Conservation (phyloP, 2,888 invertebrate species). For the Athalia rosae region DNA sequence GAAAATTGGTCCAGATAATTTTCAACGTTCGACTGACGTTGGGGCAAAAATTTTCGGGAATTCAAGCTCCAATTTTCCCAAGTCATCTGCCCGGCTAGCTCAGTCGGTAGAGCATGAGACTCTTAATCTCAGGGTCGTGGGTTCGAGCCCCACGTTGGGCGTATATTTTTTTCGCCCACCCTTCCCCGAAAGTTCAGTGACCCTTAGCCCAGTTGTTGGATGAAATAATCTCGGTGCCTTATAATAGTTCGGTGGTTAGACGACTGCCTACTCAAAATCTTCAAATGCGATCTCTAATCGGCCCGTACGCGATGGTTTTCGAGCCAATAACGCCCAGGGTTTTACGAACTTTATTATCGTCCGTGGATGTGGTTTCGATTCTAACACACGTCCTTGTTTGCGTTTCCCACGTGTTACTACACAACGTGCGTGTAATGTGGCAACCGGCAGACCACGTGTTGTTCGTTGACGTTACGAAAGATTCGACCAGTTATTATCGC, state of each 20-base stretch:
- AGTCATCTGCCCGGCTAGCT: constrained; percentile 40
- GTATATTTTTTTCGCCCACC: constrained; percentile 14
- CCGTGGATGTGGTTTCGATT: no score
- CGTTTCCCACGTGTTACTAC: neutral
- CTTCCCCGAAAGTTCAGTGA: neutral
- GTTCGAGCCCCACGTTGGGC: constrained; percentile 51
- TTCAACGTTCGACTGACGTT: neutral
- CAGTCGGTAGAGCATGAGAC: constrained; percentile 44
- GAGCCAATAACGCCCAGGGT: no score
- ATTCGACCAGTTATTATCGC: no score
- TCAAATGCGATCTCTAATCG: neutral
- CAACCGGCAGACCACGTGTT: no score
- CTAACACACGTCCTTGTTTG: neutral
- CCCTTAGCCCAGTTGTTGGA: neutral
- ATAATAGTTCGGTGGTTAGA: neutral
- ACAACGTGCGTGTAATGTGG: no score
- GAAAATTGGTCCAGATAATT: neutral
- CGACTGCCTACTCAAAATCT: neutral
- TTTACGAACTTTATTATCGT: no score
- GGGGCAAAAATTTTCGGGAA: neutral
- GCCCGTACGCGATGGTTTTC: no score
- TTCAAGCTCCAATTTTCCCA: neutral
- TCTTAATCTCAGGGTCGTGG: constrained; percentile 47
- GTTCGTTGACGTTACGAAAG: no score
- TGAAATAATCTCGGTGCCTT: neutral